Conservation (phyloP, 1,140 invertebrate genomes). For the Panagrolaimus sp. region DNA sequence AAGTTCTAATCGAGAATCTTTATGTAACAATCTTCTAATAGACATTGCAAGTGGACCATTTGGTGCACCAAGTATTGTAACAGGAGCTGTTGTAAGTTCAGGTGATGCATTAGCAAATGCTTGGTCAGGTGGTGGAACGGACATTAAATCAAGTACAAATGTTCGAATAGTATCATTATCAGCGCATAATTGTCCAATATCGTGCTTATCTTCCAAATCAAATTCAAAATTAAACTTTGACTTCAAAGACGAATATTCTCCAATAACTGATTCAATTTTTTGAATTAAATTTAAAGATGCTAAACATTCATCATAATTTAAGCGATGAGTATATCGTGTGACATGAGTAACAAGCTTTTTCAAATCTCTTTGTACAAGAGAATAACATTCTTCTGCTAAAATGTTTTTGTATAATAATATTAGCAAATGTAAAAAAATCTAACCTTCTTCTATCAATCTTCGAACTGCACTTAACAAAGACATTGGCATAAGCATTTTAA, state of each 20-base stretch:
- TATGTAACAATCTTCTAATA: neutral
- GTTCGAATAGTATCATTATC: neutral
- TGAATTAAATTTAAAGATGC: neutral
- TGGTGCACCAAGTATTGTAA: neutral
- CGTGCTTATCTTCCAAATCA: neutral
- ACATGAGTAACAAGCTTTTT: neutral
- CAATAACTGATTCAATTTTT: constrained; percentile 1
- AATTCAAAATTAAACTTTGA: neutral
- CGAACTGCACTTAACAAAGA: constrained; percentile 16
- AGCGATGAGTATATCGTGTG: neutral
- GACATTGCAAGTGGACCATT: constrained; percentile 11
- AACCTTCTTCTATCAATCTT: constrained; percentile 11
- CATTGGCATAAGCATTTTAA: constrained; percentile 20
- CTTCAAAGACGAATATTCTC: neutral
- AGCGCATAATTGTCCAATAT: neutral
- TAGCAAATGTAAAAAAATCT: no score
- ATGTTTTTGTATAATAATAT: no score
- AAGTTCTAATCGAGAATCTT: constrained; percentile 5
- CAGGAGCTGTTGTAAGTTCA: neutral
- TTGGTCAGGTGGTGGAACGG: neutral
- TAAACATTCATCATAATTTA: neutral
- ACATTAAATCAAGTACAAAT: constrained; percentile 5
- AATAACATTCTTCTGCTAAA: neutral
- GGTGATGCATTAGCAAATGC: constrained; percentile 7
- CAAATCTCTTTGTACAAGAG: neutral